Evolutionary conservation across 2,888 invertebrate species (phyloP), one percentile per base, ranked within the genome.

Genomic region (Ectemnius lituratus): DNA sequence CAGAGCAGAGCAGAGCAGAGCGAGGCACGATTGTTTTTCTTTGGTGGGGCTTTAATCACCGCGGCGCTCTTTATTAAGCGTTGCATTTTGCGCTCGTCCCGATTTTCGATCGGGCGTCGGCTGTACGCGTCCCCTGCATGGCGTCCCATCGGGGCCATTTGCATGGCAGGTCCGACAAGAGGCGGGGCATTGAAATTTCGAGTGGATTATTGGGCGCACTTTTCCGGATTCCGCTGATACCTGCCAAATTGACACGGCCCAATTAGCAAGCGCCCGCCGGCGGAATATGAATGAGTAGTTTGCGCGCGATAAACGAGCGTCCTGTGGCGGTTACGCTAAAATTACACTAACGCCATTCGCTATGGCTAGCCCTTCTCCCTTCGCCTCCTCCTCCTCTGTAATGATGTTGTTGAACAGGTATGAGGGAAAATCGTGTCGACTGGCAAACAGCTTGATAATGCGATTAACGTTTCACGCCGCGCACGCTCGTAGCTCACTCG

Each of bases 31-130:
- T 28, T 59, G 67, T 65, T 62, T 80, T 80, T 75, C 37, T 78
- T 70, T 62, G 67, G 78, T 80, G 75, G 76, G 63, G 61, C 77
- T 77, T 70, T 78, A 80, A 77, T 68, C 60, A 37, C 68, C 23
- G 4, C 16, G 65, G 14, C 49, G 62, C 69, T 69, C 67, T 80
- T 81, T 79, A 81, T 80, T 80, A 80, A 80, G 65, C 63, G 60
- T 61, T 45, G 37, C 37, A 37, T 46, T 57, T 56, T 45, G 71
- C 37, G 28, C 18, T 14, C 63, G 27, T 49, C 37, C 67, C 46
- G 47, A 28, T 62, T 67, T 59, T 59, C 37, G 58, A 49, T 62
- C 23, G n/a, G 27, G n/a, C 18, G 14, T 13, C 8, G 16, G 63
- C 27, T 65, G 64, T 60, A 6, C 58, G 62, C 37, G 1, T 23